Evolutionary conservation across 2,888 invertebrate species (phyloP).

Genomic region (Xestoiulus laeticollis): DNA sequence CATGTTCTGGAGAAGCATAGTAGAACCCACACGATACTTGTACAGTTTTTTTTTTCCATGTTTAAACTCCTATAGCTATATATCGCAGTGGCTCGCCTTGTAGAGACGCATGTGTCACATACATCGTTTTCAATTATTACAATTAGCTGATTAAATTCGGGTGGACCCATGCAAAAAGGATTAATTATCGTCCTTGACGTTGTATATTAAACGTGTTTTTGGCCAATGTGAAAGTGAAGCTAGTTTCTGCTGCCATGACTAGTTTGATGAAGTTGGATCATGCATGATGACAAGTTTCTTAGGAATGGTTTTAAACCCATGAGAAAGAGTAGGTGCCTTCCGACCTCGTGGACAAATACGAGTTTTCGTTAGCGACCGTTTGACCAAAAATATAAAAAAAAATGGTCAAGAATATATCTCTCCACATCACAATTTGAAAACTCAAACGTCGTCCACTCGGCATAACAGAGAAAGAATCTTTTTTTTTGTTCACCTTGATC

Average conservation of each 20-base stretch:
- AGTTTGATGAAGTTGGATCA: not conserved
- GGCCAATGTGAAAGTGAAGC: not conserved
- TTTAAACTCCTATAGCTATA: too few relatives aligned
- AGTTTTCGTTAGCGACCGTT: not conserved
- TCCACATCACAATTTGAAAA: not conserved
- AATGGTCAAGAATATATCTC: not conserved
- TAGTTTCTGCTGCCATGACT: not conserved
- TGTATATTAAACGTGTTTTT: not conserved
- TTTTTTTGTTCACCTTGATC: not conserved
- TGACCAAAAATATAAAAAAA: not conserved
- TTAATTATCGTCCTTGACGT: not conserved
- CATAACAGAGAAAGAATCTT: not conserved
- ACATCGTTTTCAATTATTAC: not conserved
- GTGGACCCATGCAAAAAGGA: not conserved
- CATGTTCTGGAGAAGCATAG: not conserved
- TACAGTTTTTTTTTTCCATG: not conserved
- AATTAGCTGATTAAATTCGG: not conserved
- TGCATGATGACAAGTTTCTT: not conserved
- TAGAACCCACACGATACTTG: not conserved
- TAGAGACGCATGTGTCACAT: not conserved
- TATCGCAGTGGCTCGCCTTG: not conserved
- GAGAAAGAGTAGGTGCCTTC: not conserved
- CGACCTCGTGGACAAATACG: not conserved
- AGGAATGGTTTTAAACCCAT: not conserved
- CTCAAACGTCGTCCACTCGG: not conserved